These are phyloP conservation scores for Pipistrellus kuhlii DNA, from an alignment of 2,797 vertebrate species.

Conservation along the genomic window DNA sequence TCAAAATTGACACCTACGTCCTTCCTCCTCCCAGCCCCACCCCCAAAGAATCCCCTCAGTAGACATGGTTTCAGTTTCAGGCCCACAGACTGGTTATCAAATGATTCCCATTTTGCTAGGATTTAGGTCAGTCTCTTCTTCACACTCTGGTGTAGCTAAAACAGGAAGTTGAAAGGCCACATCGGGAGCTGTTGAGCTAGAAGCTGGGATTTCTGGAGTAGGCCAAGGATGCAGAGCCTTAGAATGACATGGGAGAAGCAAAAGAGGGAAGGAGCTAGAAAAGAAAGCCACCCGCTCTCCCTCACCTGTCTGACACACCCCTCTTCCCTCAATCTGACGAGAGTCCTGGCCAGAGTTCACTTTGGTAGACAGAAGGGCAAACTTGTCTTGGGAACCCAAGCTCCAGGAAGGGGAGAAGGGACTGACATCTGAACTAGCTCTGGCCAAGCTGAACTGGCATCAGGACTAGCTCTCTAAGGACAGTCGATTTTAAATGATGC, in stretches of 20 bases:
- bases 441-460: no score
- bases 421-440: not conserved
- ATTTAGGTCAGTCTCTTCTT: not conserved
- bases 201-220: not conserved
- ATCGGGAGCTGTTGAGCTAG: not conserved
- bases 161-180: conserved; percentile 38
- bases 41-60: not conserved
- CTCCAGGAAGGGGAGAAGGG: not conserved
- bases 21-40: not conserved
- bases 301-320: not conserved
- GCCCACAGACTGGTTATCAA: not conserved
- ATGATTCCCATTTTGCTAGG: not conserved
- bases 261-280: not conserved
- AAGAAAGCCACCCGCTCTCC: conserved; percentile 36
- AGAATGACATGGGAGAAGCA: not conserved
- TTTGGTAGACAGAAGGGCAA: not conserved
- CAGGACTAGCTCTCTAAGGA: not conserved
- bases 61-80: not conserved
- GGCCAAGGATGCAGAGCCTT: not conserved
- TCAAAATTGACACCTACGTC: not conserved
- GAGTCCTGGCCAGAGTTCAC: conserved; percentile 78
- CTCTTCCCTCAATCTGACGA: conserved; percentile 44
- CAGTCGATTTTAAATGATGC: not conserved
- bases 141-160: not conserved
- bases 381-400: conserved; percentile 5